phyloP scores from a whole-genome alignment of 2,113 vertebrate species.

The Erinaceus europaeus region DNA sequence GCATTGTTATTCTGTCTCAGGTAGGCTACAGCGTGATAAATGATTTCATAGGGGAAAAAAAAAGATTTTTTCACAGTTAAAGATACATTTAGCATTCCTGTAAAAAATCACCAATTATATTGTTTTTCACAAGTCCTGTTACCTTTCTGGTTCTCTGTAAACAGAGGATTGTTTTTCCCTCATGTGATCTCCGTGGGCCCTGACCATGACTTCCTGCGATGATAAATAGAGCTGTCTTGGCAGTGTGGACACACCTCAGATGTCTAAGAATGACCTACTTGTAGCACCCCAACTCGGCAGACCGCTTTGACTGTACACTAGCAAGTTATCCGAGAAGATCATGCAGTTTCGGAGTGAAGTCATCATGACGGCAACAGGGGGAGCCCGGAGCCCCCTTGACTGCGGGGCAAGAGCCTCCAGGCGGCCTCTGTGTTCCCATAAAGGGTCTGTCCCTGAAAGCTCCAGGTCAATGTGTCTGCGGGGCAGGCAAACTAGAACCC shows the following conservation, averaged over 20 bases:
- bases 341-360: not conserved
- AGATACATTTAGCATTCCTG: not conserved
- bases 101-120: slow-evolving; percentile 39
- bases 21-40: not conserved
- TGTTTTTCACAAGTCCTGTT: too few species aligned
- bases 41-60: slow-evolving; percentile 25
- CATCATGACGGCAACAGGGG: not conserved
- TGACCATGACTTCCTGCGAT: too few species aligned
- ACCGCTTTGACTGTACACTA: not conserved
- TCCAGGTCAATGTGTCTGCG: too few species aligned
- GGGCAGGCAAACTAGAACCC: too few species aligned
- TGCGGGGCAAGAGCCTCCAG: too few species aligned
- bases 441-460: too few species aligned
- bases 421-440: too few species aligned
- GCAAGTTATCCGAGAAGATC: not conserved
- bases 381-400: not conserved
- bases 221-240: slow-evolving; percentile 3
- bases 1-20: slow-evolving; percentile 11
- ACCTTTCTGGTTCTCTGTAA: too few species aligned
- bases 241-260: not conserved
- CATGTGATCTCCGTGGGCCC: too few species aligned
- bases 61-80: not conserved
- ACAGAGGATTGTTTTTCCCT: too few species aligned
- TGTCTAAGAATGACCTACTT: not conserved
- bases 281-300: too few species aligned